Conservation (phyloP, 2,113 vertebrate genomes). For the Mormyrus iriodes region DNA sequence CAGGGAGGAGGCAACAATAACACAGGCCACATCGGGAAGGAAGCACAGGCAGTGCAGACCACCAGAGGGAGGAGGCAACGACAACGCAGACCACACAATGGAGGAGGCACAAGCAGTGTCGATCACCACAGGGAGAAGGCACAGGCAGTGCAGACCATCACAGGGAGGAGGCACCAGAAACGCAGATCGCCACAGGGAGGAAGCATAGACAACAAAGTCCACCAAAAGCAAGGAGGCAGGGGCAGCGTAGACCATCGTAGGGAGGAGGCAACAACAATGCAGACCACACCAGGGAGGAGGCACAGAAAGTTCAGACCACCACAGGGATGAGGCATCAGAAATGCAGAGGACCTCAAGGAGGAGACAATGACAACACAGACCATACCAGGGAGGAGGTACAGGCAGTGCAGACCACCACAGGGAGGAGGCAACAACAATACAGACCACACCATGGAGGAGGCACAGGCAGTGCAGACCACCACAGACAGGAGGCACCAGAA, state of each 20-base stretch:
- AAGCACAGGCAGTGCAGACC: no score
- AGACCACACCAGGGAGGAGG: not conserved
- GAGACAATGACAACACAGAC: no score
- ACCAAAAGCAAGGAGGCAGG: not conserved
- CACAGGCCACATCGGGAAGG: no score
- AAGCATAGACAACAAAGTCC: not conserved
- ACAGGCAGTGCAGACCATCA: no score
- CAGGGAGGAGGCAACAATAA: not conserved
- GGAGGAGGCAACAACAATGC: not conserved
- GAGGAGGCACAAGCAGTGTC: no score
- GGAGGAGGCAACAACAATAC: no score
- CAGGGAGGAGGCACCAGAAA: no score
- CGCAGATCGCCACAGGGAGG: not conserved
- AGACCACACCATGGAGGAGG: not conserved
- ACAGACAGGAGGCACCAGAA: not conserved
- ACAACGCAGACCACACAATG: no score
- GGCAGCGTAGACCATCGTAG: not conserved
- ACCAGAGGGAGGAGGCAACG: no score
- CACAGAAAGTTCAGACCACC: not conserved
- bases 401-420: not conserved
- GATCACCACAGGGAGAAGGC: no score
- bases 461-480: not conserved
- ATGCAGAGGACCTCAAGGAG: not conserved
- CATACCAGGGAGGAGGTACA: not conserved
- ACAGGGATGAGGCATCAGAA: not conserved